A percentile compares a stretch with the other conserved stretches of the same genome.
Conservation (phyloP, 2,888 invertebrate species). For the Spodoptera exigua region DNA sequence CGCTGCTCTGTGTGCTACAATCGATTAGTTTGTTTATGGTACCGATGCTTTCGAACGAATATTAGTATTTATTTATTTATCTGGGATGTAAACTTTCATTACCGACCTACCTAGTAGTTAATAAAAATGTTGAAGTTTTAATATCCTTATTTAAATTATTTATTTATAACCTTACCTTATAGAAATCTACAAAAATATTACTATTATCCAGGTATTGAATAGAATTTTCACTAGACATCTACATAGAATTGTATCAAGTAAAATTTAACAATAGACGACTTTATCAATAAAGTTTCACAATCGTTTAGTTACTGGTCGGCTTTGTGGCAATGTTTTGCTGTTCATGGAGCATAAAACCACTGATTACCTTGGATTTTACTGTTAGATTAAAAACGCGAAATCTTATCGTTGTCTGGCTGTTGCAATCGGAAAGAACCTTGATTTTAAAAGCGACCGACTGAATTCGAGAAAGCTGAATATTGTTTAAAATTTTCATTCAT, state of each 20-base stretch:
- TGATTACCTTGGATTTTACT: conserved; percentile 69
- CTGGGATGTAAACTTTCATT: not conserved
- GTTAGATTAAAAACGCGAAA: conserved; percentile 70
- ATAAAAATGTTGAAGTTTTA: no score
- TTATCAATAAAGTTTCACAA: not conserved
- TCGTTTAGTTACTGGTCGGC: no score
- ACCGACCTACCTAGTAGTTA: no score
- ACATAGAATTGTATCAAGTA: no score
- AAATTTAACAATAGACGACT: not conserved
- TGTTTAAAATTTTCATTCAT: no score
- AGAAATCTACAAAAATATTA: no score
- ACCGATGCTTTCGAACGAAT: conserved; percentile 5
- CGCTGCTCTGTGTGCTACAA: conserved; percentile 27
- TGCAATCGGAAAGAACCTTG: conserved; percentile 71
- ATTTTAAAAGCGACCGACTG: conserved; percentile 45
- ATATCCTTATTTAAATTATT: no score
- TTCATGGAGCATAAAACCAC: conserved; percentile 28
- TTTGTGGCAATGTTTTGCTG: not conserved
- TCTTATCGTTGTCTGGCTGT: conserved; percentile 59
- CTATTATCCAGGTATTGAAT: no score
- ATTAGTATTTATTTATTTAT: conserved; percentile 11
- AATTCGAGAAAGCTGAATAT: conserved; percentile 26
- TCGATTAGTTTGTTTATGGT: conserved; percentile 45
- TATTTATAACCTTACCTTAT: no score
- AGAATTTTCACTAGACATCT: no score